Evolutionary conservation across 2,113 vertebrate species (phyloP), one percentile per base, ranked within the genome.

Genomic region (Rhinolophus sinicus): DNA sequence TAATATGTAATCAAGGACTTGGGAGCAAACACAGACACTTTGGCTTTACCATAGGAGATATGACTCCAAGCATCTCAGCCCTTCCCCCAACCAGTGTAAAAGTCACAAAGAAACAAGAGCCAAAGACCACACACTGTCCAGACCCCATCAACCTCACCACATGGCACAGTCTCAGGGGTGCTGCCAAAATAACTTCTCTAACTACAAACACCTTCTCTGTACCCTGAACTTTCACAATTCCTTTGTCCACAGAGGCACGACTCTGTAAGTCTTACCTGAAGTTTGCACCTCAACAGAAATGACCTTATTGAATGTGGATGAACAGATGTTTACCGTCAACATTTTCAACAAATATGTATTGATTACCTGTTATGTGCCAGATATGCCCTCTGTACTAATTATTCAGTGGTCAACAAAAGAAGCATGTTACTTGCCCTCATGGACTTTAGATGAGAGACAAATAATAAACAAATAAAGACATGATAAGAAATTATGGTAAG

Each of bases 321-420:
- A 85, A 89, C 30, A 90, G 44, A 88, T 90, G 52, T 80, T 93
- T 76, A 81, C 16, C 88, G 62, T 93, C 75, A 78, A 86, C 70
- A 88, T 94, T 90, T 93, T 94, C 24, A 70, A 84, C 52, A 94
- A 87, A 92, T 73, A 90, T 69, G 75, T 67, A 69, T 69, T 86
- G 69, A 90, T 90, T 75, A 84, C 24, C 52, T 84, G 40, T 44
- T 83, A 24, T 54, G 67, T 75, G 47, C 72, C 73, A 93, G 35
- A 88, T 90, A 58, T 54, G 19, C 35, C 19, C 28, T 88, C 33
- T 65, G 38, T 67, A 50, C 22, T 93, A 73, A 93, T 82, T 95
- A 89, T 69, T 85, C 82, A 88, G 8, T 77, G 18, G 38, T 35
- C 72, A 90, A 88, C 38, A 97, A 94, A 94, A 81, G 44, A 90